phyloP scores from a whole-genome alignment of 2,113 vertebrate genomes.

The Mobula hypostoma region DNA sequence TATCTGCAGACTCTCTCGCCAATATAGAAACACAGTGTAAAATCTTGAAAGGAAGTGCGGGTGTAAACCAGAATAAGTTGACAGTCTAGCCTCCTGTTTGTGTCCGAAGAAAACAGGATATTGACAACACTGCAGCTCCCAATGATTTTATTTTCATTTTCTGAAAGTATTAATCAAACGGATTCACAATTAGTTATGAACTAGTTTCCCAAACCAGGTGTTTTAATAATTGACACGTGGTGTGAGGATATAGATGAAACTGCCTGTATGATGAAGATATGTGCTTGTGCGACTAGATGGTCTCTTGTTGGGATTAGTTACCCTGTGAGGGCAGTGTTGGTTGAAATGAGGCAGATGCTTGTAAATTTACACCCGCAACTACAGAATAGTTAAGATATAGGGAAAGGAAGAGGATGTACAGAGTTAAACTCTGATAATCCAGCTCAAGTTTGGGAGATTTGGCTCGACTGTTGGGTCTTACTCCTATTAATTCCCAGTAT shows the following conservation, averaged over 20 bases:
- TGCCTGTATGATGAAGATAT: not conserved
- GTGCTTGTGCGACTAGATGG: not conserved
- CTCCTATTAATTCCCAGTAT: too few species aligned
- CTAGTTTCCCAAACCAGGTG: not conserved
- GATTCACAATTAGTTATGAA: constrained; percentile 15
- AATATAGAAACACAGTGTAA: not conserved
- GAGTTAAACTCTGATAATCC: not conserved
- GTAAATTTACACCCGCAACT: not conserved
- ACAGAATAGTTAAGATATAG: not conserved
- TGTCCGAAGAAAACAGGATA: not conserved
- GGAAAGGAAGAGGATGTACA: not conserved
- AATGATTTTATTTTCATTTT: not conserved
- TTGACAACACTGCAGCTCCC: too few species aligned
- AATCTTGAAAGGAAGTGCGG: not conserved
- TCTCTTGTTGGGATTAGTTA: not conserved
- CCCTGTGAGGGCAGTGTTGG: not conserved
- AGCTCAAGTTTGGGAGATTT: too few species aligned
- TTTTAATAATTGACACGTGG: not conserved
- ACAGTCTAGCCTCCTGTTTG: not conserved
- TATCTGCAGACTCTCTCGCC: not conserved
- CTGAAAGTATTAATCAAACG: not conserved
- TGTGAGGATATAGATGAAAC: not conserved
- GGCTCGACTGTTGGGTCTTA: too few species aligned
- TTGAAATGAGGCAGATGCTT: not conserved
- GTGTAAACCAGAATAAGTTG: not conserved